Conservation (phyloP, 1,140 invertebrate species). For the Cotesia chilonis region DNA sequence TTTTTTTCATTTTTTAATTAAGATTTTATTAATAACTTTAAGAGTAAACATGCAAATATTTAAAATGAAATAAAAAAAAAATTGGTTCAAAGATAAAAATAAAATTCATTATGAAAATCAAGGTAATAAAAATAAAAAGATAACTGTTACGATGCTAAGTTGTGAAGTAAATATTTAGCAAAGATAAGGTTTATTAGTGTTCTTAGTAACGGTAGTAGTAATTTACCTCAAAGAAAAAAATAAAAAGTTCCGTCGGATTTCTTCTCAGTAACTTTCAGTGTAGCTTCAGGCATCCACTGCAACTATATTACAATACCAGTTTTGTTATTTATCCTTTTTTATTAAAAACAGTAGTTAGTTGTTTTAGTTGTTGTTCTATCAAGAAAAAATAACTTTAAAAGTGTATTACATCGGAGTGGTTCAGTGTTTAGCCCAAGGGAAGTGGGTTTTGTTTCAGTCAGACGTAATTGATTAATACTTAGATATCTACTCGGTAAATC, state of each 20-base stretch:
- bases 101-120: neutral
- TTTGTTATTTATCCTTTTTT: neutral
- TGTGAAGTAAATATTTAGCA: conserved; percentile 7
- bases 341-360: neutral
- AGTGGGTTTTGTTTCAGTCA: conserved; percentile 3
- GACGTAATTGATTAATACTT: neutral
- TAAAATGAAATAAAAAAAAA: too few relatives aligned
- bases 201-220: conserved; percentile 9
- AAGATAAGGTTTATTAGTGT: conserved; percentile 11
- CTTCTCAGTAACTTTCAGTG: neutral
- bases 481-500: neutral
- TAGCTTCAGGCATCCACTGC: neutral
- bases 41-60: too few relatives aligned
- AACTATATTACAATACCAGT: neutral
- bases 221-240: neutral
- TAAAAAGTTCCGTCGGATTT: neutral
- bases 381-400: neutral
- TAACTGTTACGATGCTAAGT: neutral
- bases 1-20: too few relatives aligned
- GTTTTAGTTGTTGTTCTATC: neutral
- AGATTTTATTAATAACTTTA: too few relatives aligned
- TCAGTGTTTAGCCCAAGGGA: conserved; percentile 1
- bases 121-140: neutral
- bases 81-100: conserved; percentile 3
- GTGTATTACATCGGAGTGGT: neutral